These are phyloP conservation scores for Azorinus chamasolen DNA, from an alignment of 2,888 invertebrate genomes.

Conservation along the genomic window DNA sequence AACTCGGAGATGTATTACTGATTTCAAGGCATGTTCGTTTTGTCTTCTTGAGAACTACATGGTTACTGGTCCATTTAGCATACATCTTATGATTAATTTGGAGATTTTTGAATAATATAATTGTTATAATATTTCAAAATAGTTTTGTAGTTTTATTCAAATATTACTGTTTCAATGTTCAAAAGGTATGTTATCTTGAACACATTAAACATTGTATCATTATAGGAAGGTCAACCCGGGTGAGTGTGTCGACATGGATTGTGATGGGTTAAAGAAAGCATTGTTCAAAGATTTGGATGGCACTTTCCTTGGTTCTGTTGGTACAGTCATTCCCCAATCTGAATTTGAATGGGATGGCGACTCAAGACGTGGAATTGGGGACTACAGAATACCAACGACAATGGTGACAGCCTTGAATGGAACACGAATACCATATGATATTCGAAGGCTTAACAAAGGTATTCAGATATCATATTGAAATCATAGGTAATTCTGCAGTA, in stretches of 20 bases:
- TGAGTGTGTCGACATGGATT: too few species aligned
- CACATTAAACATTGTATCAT: slow-evolving; percentile 85
- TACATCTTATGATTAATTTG: too few species aligned
- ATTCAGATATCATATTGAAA: too few species aligned
- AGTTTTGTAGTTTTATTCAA: too few species aligned
- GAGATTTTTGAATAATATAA: too few species aligned
- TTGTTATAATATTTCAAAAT: background rate
- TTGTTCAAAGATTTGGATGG: slow-evolving; percentile 82
- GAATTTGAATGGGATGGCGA: slow-evolving; percentile 82
- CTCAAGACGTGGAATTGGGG: slow-evolving; percentile 80
- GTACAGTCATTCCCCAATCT: slow-evolving; percentile 80
- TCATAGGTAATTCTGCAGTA: too few species aligned
- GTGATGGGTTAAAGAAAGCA: slow-evolving; percentile 83
- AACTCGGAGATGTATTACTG: too few species aligned
- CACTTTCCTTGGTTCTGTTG: slow-evolving; percentile 70
- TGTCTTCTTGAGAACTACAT: background rate
- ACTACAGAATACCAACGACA: slow-evolving; percentile 83
- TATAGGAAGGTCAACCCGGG: too few species aligned
- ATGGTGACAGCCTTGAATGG: slow-evolving; percentile 76
- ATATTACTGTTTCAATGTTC: too few species aligned
- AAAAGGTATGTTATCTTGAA: too few species aligned
- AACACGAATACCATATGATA: slow-evolving; percentile 56
- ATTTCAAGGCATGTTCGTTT: too few species aligned
- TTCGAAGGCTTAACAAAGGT: slow-evolving; percentile 81
- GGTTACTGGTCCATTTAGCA: too few species aligned